Conservation (phyloP, 2,888 invertebrate genomes). For the Leucoma salicis region DNA sequence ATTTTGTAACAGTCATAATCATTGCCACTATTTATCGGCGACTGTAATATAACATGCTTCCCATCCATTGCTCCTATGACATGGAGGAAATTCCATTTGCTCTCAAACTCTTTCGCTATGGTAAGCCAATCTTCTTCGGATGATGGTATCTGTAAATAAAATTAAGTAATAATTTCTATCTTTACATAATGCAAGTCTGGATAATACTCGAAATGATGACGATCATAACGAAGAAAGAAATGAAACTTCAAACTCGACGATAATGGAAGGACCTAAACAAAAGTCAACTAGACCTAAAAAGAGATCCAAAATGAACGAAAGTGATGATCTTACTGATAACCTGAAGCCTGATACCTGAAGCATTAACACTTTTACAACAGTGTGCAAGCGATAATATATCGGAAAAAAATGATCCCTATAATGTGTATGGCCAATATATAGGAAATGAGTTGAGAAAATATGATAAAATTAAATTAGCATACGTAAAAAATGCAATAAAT, state of each 20-base stretch:
- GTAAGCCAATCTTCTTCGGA: conserved; percentile 3
- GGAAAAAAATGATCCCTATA: conserved; percentile 1
- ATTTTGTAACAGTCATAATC: conserved; percentile 14
- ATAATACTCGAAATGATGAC: background rate
- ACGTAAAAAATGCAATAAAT: conserved; percentile 9
- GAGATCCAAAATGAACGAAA: conserved; percentile 16
- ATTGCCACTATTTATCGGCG: conserved; percentile 21
- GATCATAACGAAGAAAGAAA: background rate
- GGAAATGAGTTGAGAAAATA: conserved; percentile 11
- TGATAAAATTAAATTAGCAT: conserved; percentile 8
- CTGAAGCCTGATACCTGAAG: conserved; percentile 1
- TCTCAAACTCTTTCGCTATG: background rate
- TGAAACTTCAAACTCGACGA: background rate
- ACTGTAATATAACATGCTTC: conserved; percentile 22
- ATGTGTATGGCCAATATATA: conserved; percentile 12
- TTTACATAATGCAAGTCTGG: background rate
- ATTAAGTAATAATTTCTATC: background rate
- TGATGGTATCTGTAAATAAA: conserved; percentile 1
- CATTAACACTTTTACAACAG: background rate
- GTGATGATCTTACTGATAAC: background rate
- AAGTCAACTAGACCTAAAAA: conserved; percentile 9
- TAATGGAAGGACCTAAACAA: background rate
- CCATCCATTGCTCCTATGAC: conserved; percentile 2
- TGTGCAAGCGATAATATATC: background rate
- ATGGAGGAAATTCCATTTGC: conserved; percentile 5